Base-by-base conservation (phyloP, 2,113 vertebrate species). In the Vimba vimba region DNA sequence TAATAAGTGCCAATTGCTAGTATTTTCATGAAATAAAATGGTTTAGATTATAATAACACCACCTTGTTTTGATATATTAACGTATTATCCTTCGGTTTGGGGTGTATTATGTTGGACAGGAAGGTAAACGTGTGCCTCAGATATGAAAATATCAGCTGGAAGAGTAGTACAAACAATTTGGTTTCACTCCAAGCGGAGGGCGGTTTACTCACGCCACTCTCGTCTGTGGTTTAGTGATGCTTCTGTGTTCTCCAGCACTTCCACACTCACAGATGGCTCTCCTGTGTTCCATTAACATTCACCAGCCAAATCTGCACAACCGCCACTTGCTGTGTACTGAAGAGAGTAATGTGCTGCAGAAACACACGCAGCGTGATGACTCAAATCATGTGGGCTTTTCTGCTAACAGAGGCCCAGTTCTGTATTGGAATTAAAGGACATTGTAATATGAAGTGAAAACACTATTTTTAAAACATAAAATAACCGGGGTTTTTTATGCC, bases 1-100 rank as follows among this genome's bases (percentile, higher is more conserved):
- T 68, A 87, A 83, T 80, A 87, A 89, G 88, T 90, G 86, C 84
- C 86, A 87, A 90, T 88, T 88, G 86, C 87, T 86, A 89, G 85
- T 91, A 87, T 90, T 90, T 91, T 90, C 84, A 89, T 88, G 87
- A 88, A 89, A 90, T 91, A 90, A 90, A 91, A 88, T 86, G 36
- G 83, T 90, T 89, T 86, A 84, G 76, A 89, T 86, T 86, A 82
- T 83, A 68, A 68, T 33, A 64, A 77, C 75, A 33, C 10, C 19
- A 13, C 45, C 2, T 82, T 27, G 7, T 80, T 79, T 60, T 25
- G 30, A 13, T 33, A 25, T 59, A n/a, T 17, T 59, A 50, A 25
- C 59, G 59, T 57, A 5, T 5, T 73, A 7, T 57, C 12, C 21
- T 25, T 23, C 0, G 8, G 39, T 43, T 79, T 39, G 3, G 6